Percentiles rank a stretch among this genome's conserved stretches.
phyloP scores from a whole-genome alignment of 2,888 invertebrate species.

The Tetrapedia diversipes region DNA sequence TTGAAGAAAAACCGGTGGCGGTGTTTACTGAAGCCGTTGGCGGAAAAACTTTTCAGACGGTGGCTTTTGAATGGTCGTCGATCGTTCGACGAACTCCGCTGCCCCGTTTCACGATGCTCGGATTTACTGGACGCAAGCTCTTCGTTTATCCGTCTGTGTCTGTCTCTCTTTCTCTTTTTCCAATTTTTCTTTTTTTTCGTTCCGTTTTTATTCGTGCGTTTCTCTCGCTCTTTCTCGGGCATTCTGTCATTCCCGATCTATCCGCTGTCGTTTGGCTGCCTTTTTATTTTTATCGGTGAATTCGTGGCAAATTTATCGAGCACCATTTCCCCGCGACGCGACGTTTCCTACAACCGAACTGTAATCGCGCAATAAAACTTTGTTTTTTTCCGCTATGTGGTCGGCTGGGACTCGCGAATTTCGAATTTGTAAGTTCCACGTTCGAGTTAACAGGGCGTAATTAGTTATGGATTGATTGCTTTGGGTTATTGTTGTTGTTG shows the following conservation, averaged over 20 bases:
- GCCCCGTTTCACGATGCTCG: conserved; percentile 64
- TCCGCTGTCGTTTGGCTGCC: conserved; percentile 4
- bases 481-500: conserved; percentile 3
- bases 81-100: conserved; percentile 68
- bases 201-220: too few relatives aligned
- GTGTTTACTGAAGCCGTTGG: conserved; percentile 67
- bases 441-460: conserved; percentile 52
- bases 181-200: too few relatives aligned
- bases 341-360: conserved; percentile 58
- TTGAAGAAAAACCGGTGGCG: conserved; percentile 41
- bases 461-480: conserved; percentile 19
- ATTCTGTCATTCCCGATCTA: neutral
- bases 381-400: conserved; percentile 28
- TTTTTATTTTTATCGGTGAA: conserved; percentile 66
- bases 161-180: neutral
- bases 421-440: conserved; percentile 28
- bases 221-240: neutral
- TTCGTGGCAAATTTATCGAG: conserved; percentile 69
- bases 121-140: conserved; percentile 59
- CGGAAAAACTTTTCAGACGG: conserved; percentile 73
- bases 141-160: neutral
- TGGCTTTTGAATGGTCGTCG: conserved; percentile 72
- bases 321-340: conserved; percentile 61
- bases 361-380: conserved; percentile 50
- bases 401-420: conserved; percentile 13